phyloP scores from a whole-genome alignment of 2,797 vertebrate genomes.

The Acanthurus tractus region DNA sequence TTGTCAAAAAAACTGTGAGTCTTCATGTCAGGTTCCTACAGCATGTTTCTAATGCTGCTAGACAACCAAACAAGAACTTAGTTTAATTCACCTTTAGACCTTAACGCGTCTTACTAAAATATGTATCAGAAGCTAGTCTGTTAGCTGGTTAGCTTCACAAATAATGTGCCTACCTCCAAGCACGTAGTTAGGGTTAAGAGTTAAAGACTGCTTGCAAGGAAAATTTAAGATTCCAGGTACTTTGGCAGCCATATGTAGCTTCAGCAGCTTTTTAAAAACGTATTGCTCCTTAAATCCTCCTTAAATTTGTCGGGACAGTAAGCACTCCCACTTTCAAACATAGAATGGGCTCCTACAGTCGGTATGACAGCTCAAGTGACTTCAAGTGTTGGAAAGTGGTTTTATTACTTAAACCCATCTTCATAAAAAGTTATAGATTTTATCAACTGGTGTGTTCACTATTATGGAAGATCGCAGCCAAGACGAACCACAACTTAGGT shows the following conservation, averaged over 20 bases:
- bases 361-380: constrained; percentile 4
- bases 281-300: constrained; percentile 20
- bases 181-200: not conserved
- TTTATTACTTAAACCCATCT: constrained; percentile 46
- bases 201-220: no score
- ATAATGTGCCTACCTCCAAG: not conserved
- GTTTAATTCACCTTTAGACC: not conserved
- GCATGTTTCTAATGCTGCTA: not conserved
- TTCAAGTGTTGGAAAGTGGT: constrained; percentile 40
- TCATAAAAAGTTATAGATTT: constrained; percentile 47
- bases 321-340: constrained; percentile 23
- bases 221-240: constrained; percentile 28
- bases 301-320: constrained; percentile 35
- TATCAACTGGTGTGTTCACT: constrained; percentile 41
- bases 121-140: not conserved
- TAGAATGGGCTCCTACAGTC: constrained; percentile 10
- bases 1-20: no score
- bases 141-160: not conserved
- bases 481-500: constrained; percentile 35
- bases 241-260: constrained; percentile 12
- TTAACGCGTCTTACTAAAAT: not conserved
- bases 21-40: constrained; percentile 1
- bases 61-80: not conserved
- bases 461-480: constrained; percentile 44
- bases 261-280: constrained; percentile 5